Base-by-base conservation (phyloP, 2,888 invertebrate genomes). In the Lottia scabra region DNA sequence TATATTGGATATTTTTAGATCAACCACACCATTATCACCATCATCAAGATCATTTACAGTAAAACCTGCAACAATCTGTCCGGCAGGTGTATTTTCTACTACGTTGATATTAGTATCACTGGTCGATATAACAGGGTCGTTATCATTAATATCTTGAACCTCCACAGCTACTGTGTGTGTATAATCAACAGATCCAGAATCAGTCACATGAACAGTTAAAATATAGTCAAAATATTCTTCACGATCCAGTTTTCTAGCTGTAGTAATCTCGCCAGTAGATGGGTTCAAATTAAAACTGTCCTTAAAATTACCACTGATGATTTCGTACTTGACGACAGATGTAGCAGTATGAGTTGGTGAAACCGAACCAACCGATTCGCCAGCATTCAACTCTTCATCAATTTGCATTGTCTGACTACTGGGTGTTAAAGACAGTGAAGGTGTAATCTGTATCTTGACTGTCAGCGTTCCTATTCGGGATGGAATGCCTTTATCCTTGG, bases 81-180 rank as follows among this genome's bases (percentile, higher is more conserved):
- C 84, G n/a, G 78, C 71, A 8, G 82, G 81, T 5, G 72, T 74
- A 69, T 81, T 76, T 69, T 86, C 85, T 0, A 75, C 75, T 0
- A 85, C 75, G 38, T 63, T 16, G 1, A 78, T 67, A 3, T 72
- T 74, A 26, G 76, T 72, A 0, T 78, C 45, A 5, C 78, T 71
- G 0, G 74, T 63, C 0, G 72, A 67, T 76, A 83, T 83, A 0
- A 66, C 26, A 12, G 85, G 85, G 0, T 65, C 68, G 65, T 80
- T 76, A 68, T 87, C 85, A 65, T 87, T 86, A 10, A 81, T 74
- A 65, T 85, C 83, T n/a, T 70, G 76, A 8, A 87, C 77, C 30
- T 65, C 67, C 23, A 80, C 70, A 45, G 78, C 68, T 13, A 79
- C 75, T 70, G 69, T 67, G 16, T 78, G 67, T 46, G 77, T 74